Evolutionary conservation across 1,140 invertebrate species (phyloP).

Genomic region (Metaphire vulgaris): DNA sequence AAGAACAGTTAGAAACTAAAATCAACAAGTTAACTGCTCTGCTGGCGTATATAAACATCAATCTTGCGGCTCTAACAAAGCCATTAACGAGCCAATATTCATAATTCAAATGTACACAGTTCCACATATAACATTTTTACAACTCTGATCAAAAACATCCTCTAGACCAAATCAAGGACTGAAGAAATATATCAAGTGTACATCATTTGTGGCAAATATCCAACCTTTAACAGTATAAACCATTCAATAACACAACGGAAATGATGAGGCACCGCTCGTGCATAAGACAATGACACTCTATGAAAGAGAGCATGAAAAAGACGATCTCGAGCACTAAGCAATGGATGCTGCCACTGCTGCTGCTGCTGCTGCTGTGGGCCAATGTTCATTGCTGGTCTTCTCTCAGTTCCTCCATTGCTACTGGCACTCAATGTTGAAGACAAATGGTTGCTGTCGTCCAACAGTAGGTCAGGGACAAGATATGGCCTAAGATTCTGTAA

Average conservation of each 20-base stretch:
- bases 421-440: no score
- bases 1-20: no score
- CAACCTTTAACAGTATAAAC: conserved; percentile 75
- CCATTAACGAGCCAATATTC: no score
- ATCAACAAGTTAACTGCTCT: not conserved
- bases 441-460: no score
- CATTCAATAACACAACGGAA: conserved; percentile 83
- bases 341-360: conserved; percentile 19
- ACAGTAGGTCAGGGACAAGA: no score
- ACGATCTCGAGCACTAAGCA: conserved; percentile 67
- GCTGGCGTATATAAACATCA: conserved; percentile 14
- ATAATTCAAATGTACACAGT: no score
- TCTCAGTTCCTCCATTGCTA: no score
- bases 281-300: conserved; percentile 80
- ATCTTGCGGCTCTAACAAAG: no score
- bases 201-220: no score
- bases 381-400: not conserved
- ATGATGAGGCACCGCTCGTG: conserved; percentile 75
- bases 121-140: no score
- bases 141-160: not conserved
- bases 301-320: conserved; percentile 94
- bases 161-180: not conserved
- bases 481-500: no score
- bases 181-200: not conserved
- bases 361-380: conserved; percentile 16